These are phyloP conservation scores for Glareola pratincola DNA, from an alignment of 2,113 vertebrate genomes.

Conservation along the genomic window DNA sequence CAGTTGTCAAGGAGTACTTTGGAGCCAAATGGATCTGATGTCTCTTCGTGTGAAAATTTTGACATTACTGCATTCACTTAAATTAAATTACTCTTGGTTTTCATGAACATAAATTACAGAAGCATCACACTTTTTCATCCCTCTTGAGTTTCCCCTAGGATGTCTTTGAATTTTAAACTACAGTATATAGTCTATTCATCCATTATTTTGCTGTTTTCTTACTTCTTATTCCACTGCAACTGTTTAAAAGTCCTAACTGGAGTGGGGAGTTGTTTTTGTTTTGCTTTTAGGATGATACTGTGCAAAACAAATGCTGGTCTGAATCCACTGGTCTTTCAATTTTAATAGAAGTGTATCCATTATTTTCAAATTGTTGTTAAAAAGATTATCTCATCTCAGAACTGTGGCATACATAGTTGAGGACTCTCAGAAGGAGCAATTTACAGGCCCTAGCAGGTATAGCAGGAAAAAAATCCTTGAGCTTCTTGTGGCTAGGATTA, in stretches of 20 bases:
- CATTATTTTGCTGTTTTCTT: not conserved
- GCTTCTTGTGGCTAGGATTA: not conserved
- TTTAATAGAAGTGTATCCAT: not conserved
- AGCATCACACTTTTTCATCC: not conserved
- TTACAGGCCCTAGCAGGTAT: not conserved
- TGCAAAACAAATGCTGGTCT: not conserved
- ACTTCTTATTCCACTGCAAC: not conserved
- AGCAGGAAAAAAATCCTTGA: not conserved
- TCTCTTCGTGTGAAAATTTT: not conserved
- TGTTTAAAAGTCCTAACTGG: not conserved
- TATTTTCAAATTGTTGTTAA: not conserved
- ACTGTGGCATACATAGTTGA: not conserved
- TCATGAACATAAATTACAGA: not conserved
- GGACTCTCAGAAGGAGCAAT: not conserved
- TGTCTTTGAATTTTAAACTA: not conserved
- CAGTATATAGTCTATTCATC: not conserved
- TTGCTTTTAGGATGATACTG: not conserved
- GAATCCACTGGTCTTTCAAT: not conserved
- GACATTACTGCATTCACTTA: not conserved
- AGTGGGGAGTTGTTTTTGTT: not conserved
- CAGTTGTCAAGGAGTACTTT: not conserved
- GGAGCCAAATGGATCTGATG: not conserved
- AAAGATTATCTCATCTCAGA: not conserved
- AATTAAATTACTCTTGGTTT: not conserved
- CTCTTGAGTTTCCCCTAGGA: not conserved